Base-by-base conservation (phyloP, 2,797 vertebrate genomes). In the Morelia viridis region DNA sequence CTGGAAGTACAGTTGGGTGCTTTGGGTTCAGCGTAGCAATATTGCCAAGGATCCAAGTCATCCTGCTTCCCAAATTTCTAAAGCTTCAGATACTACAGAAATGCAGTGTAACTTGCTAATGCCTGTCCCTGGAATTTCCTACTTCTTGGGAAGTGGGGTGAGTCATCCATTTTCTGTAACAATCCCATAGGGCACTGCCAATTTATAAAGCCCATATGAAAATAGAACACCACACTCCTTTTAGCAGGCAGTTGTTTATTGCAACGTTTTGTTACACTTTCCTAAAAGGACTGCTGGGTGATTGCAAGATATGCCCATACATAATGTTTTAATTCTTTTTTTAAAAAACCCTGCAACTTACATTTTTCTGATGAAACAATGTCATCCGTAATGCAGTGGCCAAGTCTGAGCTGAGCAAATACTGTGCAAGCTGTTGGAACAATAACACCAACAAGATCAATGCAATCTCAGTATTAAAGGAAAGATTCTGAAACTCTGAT, bases 321-420 rank as follows among this genome's bases (percentile, higher is more conserved):
- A 1, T 8, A 24, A 9, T 50, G 3, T 24, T 8, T 24, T 88
- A 84, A 88, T 35, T 35, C 35, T 35, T 85, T 60, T 15, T 4
- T 31, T 13, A 24, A 85, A 68, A 57, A 41, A 89, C 26, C 68
- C 83, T 24, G 8, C 87, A 89, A 28, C 91, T 41, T 0, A 1
- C 4, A 24, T 53, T 65, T 17, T 84, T 92, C 94, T 86, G 84
- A 91, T 86, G 15, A 31, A 94, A 90, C 0, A 50, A 13, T 87
- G 24, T 12, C n/a, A 87, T 64, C 60, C n/a, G 89, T 68, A 91
- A 41, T 2, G 19, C 9, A 31, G 57, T 13, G 64, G 50, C 0
- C 83, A n/a, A 89, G 86, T 58, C 58, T 26, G 85, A 89, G 46
- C 57, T 85, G 60, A 92, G 87, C 57, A 83, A 41, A 86, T n/a